A percentile compares a stretch with the other conserved stretches of the same genome.
These are phyloP conservation scores for Syritta pipiens DNA, from an alignment of 2,888 invertebrate genomes.

Conservation along the genomic window DNA sequence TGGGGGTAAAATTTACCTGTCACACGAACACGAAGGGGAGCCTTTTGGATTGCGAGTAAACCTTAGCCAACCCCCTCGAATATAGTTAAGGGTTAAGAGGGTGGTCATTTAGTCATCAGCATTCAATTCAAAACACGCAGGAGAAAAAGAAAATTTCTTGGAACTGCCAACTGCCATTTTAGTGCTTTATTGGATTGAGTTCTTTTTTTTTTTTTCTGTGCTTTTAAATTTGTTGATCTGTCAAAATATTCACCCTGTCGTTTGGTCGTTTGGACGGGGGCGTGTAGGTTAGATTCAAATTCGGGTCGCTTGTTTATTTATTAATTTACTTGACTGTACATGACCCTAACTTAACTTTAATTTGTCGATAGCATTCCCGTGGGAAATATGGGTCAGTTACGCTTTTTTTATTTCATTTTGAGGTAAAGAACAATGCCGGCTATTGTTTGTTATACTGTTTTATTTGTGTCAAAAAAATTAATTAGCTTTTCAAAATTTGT, in stretches of 20 bases:
- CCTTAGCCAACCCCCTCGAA: background rate
- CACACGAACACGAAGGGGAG: constrained; percentile 18
- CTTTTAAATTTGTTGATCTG: constrained; percentile 38
- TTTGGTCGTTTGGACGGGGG: background rate
- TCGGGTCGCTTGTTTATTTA: constrained; percentile 52
- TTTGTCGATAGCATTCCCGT: constrained; percentile 16
- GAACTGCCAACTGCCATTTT: too few relatives aligned
- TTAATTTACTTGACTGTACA: background rate
- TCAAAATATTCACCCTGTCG: constrained; percentile 22
- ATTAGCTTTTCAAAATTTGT: too few relatives aligned
- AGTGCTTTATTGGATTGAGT: too few relatives aligned
- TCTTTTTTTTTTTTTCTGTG: constrained; percentile 10
- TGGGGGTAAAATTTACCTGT: background rate
- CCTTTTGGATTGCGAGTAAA: background rate
- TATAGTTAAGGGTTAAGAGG: constrained; percentile 17
- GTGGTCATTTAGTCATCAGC: constrained; percentile 30
- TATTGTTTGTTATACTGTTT: too few relatives aligned
- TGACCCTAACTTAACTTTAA: constrained; percentile 26
- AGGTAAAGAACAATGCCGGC: background rate
- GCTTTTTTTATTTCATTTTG: background rate
- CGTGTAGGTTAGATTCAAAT: constrained; percentile 16
- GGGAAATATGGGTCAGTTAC: constrained; percentile 48
- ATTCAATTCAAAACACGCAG: constrained; percentile 51
- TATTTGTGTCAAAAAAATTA: too few relatives aligned
- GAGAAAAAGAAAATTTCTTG: constrained; percentile 30